Conservation (phyloP, 2,888 invertebrate genomes). For the Ormia ochracea region DNA sequence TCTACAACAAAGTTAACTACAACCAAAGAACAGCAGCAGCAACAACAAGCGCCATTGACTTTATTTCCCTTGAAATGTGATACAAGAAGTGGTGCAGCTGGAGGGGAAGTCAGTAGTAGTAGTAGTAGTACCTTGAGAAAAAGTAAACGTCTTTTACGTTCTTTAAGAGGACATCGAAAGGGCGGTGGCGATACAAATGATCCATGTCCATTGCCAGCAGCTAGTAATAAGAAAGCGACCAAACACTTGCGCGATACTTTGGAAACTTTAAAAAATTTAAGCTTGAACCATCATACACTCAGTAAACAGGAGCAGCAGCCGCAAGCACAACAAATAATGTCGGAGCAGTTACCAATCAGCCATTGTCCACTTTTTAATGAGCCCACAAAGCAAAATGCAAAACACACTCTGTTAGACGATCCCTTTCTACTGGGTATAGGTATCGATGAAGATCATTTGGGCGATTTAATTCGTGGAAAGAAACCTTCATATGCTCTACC, state of each 20-base stretch:
- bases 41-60: conserved; percentile 64
- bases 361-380: conserved; percentile 59
- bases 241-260: conserved; percentile 60
- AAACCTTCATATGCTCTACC: conserved; percentile 60
- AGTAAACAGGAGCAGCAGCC: conserved; percentile 24
- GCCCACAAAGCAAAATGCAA: conserved; percentile 72
- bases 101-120: conserved; percentile 9
- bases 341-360: neutral
- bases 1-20: conserved; percentile 48
- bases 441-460: conserved; percentile 73
- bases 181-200: conserved; percentile 63
- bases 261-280: conserved; percentile 57
- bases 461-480: conserved; percentile 69
- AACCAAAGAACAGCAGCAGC: conserved; percentile 44
- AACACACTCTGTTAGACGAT: conserved; percentile 76
- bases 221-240: conserved; percentile 49
- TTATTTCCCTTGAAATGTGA: conserved; percentile 71
- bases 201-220: conserved; percentile 35
- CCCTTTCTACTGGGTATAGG: conserved; percentile 76
- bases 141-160: conserved; percentile 74
- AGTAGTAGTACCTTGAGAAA: conserved; percentile 63
- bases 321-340: neutral
- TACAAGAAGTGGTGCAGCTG: conserved; percentile 30
- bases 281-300: conserved; percentile 35
- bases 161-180: conserved; percentile 71